phyloP scores from a whole-genome alignment of 1,140 invertebrate species.

The Saccostrea glomerata region DNA sequence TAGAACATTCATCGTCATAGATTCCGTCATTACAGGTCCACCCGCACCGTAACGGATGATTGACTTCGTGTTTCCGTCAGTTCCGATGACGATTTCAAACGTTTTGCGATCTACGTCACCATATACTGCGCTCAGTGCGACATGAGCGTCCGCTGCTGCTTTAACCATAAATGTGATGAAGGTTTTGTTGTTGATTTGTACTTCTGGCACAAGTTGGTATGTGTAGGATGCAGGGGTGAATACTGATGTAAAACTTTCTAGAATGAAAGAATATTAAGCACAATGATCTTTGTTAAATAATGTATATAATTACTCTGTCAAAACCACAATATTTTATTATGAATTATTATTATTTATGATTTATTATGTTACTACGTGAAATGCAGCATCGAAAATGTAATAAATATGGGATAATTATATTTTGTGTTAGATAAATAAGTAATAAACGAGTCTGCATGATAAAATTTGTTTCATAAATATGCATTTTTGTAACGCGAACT shows the following conservation, averaged over 20 bases:
- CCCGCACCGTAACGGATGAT: conserved; percentile 70
- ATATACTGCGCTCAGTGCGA: conserved; percentile 75
- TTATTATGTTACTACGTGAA: too few species aligned
- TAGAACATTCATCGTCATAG: conserved; percentile 70
- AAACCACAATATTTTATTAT: too few species aligned
- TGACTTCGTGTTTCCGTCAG: conserved; percentile 70
- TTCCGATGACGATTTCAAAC: conserved; percentile 73
- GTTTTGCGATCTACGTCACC: conserved; percentile 75
- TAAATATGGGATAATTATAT: too few species aligned
- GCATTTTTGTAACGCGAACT: too few species aligned
- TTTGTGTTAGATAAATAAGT: too few species aligned
- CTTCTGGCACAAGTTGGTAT: conserved; percentile 75
- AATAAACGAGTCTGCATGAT: too few species aligned
- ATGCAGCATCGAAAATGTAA: too few species aligned
- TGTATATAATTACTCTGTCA: not conserved
- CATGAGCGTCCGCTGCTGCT: conserved; percentile 71
- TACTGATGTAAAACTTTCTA: conserved; percentile 76
- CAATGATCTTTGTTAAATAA: not conserved
- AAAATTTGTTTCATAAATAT: too few species aligned
- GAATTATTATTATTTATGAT: too few species aligned
- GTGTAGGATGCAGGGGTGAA: conserved; percentile 74
- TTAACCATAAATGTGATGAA: conserved; percentile 76
- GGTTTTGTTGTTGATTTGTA: conserved; percentile 73
- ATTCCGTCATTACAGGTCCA: conserved; percentile 68
- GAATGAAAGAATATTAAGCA: conserved; percentile 9